Evolutionary conservation across 2,888 invertebrate species (phyloP).

Genomic region (Ligdia adustata): DNA sequence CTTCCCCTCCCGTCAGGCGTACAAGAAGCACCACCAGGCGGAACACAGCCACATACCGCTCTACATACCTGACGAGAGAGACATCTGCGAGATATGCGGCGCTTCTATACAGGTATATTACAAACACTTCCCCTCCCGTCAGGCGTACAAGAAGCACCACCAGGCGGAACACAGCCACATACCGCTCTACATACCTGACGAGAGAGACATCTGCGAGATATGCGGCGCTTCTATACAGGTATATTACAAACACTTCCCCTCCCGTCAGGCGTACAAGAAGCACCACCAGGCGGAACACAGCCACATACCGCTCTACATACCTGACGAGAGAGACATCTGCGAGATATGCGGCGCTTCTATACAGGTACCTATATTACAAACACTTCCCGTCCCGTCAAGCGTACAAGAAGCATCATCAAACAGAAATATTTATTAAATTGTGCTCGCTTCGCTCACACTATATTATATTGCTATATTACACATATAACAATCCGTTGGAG

Average conservation of each 20-base stretch:
- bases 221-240: slow-evolving; percentile 55
- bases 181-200: slow-evolving; percentile 52
- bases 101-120: slow-evolving; percentile 25
- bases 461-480: too few relatives aligned
- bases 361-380: neutral
- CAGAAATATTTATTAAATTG: too few relatives aligned
- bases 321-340: slow-evolving; percentile 60
- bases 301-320: slow-evolving; percentile 48
- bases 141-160: slow-evolving; percentile 64
- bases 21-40: slow-evolving; percentile 60
- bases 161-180: slow-evolving; percentile 46
- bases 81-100: slow-evolving; percentile 76
- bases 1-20: slow-evolving; percentile 55
- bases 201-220: slow-evolving; percentile 68
- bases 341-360: slow-evolving; percentile 66
- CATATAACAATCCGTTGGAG: too few relatives aligned
- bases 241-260: slow-evolving; percentile 34
- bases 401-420: too few relatives aligned
- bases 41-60: slow-evolving; percentile 52
- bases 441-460: too few relatives aligned
- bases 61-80: slow-evolving; percentile 51
- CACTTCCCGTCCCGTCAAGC: slow-evolving; percentile 52
- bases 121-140: slow-evolving; percentile 51
- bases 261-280: slow-evolving; percentile 57
- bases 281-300: slow-evolving; percentile 60